A percentile compares a stretch with the other conserved stretches of the same genome.
Conservation (phyloP, 2,888 invertebrate genomes). For the Oligia fasciuncula region DNA sequence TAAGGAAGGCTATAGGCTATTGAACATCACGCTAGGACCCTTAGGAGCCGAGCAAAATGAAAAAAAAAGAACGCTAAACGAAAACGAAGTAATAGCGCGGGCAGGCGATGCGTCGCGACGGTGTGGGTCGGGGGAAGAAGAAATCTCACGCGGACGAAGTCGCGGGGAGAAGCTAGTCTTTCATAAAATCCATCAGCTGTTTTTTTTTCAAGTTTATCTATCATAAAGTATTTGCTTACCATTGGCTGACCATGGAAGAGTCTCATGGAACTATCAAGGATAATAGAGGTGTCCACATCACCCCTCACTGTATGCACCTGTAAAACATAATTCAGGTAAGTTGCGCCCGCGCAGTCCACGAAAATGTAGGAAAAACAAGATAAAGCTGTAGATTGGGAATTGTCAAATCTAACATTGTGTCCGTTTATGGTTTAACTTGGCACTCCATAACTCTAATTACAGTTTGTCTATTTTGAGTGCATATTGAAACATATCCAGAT, state of each 20-base stretch:
- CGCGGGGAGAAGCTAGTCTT: too few species aligned
- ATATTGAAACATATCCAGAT: not conserved
- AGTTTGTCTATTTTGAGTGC: not conserved
- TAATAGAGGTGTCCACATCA: conserved; percentile 84
- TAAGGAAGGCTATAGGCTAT: too few species aligned
- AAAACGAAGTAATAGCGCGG: too few species aligned
- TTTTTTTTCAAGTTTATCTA: not conserved
- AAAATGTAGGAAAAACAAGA: not conserved
- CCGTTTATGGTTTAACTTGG: not conserved
- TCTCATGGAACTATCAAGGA: conserved; percentile 82
- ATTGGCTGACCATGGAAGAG: conserved; percentile 81
- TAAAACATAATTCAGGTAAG: conserved; percentile 11
- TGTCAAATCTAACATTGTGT: not conserved
- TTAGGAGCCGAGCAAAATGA: too few species aligned
- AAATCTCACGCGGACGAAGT: too few species aligned
- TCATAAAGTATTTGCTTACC: conserved; percentile 70
- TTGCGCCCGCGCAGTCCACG: too few species aligned
- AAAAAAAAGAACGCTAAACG: too few species aligned
- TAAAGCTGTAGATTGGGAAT: not conserved
- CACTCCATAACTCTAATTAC: not conserved
- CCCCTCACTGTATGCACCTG: conserved; percentile 78
- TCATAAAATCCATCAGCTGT: not conserved
- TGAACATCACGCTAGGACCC: too few species aligned
- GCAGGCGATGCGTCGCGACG: too few species aligned
- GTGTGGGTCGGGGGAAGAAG: too few species aligned